Conservation (phyloP, 2,888 invertebrate species). For the Dicranocentrus wangi region DNA sequence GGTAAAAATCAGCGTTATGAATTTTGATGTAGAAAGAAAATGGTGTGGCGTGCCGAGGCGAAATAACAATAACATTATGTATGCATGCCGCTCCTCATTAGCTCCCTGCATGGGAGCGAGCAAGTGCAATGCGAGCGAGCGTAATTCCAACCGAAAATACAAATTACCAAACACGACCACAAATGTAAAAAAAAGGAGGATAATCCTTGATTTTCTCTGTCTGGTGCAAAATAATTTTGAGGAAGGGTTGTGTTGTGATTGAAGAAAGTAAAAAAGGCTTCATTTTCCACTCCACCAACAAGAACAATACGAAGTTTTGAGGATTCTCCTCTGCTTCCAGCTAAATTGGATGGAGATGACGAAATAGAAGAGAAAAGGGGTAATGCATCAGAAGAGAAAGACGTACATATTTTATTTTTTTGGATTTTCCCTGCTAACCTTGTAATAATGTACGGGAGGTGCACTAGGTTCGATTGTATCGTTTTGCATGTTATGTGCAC, state of each 20-base stretch:
- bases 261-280: slow-evolving; percentile 15
- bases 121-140: too few relatives aligned
- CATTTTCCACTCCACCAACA: too few relatives aligned
- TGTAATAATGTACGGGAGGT: too few relatives aligned
- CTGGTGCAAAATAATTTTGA: too few relatives aligned
- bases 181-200: slow-evolving; percentile 46
- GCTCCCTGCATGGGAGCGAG: not conserved
- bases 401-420: too few relatives aligned
- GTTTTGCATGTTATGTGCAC: too few relatives aligned
- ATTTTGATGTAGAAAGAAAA: too few relatives aligned
- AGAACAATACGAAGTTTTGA: slow-evolving; percentile 40
- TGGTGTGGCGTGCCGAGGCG: slow-evolving; percentile 16
- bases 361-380: too few relatives aligned
- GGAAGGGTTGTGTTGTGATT: too few relatives aligned
- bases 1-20: not conserved
- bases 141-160: not conserved
- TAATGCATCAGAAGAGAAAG: too few relatives aligned
- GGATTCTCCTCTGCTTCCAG: slow-evolving; percentile 2
- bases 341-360: not conserved
- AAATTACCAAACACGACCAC: slow-evolving; percentile 10
- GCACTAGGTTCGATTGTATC: too few relatives aligned
- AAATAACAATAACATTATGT: not conserved
- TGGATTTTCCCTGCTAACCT: too few relatives aligned
- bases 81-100: not conserved
- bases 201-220: slow-evolving; percentile 9